phyloP scores from a whole-genome alignment of 2,888 invertebrate species.

The Linyphia triangularis region DNA sequence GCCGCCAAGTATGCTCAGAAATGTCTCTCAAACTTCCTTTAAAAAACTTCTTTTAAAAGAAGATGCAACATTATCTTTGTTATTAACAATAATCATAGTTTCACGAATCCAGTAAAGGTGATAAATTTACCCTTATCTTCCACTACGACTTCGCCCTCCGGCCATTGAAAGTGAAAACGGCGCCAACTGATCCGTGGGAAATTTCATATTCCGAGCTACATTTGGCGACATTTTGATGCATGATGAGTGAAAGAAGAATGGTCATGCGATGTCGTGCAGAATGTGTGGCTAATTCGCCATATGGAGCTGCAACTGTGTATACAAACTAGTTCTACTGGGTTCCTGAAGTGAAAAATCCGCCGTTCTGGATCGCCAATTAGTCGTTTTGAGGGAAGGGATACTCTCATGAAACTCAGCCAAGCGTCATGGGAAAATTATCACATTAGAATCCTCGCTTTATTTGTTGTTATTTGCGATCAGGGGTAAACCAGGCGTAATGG shows the following conservation, averaged over 20 bases:
- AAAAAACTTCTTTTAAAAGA: too few species aligned
- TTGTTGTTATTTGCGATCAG: background rate
- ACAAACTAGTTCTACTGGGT: background rate
- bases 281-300: background rate
- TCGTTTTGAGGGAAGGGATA: background rate
- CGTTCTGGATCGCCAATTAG: slow-evolving; percentile 3
- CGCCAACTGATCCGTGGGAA: background rate
- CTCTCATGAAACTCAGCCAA: background rate
- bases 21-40: too few species aligned
- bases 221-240: background rate
- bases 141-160: background rate
- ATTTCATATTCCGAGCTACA: background rate
- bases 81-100: background rate
- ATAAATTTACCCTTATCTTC: background rate
- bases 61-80: too few species aligned
- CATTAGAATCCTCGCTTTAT: background rate
- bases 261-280: background rate
- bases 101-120: background rate
- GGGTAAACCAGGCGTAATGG: background rate
- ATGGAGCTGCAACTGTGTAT: background rate
- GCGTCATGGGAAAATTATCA: slow-evolving; percentile 3
- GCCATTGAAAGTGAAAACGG: background rate
- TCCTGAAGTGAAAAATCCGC: background rate
- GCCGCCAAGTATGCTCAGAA: too few species aligned
- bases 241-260: background rate